Percentiles rank a stretch among this genome's conserved stretches.
Conservation (phyloP, 2,113 vertebrate genomes). For the Symphodus melops region DNA sequence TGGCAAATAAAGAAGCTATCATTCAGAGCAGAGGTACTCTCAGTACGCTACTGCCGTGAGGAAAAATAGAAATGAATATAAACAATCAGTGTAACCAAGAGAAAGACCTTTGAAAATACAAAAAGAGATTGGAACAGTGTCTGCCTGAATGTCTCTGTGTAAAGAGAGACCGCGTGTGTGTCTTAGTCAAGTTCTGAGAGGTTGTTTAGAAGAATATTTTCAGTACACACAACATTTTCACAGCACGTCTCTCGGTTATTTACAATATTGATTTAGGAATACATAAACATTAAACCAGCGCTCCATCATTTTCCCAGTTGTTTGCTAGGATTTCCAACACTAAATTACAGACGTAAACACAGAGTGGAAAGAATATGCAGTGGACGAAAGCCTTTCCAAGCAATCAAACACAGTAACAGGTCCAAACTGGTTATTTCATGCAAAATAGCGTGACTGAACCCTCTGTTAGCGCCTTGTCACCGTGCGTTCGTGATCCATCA, state of each 20-base stretch:
- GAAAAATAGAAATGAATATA: background rate
- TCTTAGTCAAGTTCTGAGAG: background rate
- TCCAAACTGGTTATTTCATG: slow-evolving; percentile 19
- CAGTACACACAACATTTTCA: background rate
- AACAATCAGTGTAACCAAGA: background rate
- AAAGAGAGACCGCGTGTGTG: background rate
- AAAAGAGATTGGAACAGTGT: background rate
- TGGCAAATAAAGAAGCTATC: too few species aligned
- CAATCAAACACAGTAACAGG: background rate
- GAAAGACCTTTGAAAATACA: background rate
- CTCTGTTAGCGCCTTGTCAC: slow-evolving; percentile 46
- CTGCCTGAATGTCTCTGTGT: background rate
- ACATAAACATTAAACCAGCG: background rate
- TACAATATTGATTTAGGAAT: background rate
- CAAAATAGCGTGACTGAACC: background rate
- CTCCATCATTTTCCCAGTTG: background rate
- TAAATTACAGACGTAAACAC: slow-evolving; percentile 19
- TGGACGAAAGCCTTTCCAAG: slow-evolving; percentile 3
- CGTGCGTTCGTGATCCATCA: slow-evolving; percentile 38
- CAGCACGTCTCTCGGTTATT: background rate
- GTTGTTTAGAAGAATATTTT: background rate
- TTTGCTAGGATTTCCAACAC: background rate
- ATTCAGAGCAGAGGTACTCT: too few species aligned
- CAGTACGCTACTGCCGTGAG: too few species aligned
- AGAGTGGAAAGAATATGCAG: slow-evolving; percentile 2